Percentiles rank a stretch among this genome's conserved stretches.
Evolutionary conservation across 2,113 vertebrate species (phyloP).

Genomic region (Aldabrachelys gigantea): DNA sequence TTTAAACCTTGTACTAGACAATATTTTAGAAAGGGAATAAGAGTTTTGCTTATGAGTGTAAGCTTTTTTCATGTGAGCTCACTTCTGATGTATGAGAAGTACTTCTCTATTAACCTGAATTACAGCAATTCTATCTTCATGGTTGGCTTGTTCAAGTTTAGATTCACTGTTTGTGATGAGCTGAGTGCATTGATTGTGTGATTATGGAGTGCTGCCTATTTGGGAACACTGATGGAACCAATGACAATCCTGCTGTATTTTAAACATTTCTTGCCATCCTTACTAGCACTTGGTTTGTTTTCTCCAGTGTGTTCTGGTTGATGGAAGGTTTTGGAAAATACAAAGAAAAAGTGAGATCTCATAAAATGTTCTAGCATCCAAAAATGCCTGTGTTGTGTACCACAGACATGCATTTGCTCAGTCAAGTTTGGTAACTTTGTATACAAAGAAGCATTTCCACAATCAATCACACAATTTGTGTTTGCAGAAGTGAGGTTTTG

Average conservation of each 20-base stretch:
- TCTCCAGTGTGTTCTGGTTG: neutral
- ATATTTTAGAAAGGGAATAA: neutral
- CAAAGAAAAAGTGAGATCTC: neutral
- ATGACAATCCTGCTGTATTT: neutral
- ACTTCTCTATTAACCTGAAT: neutral
- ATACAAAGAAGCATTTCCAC: neutral
- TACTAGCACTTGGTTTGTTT: neutral
- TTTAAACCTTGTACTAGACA: neutral
- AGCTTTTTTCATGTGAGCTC: fast-evolving
- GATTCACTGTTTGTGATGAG: neutral
- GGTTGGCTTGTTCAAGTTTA: neutral
- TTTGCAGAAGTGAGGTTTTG: neutral
- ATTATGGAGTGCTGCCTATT: neutral
- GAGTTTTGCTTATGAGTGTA: neutral
- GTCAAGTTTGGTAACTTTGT: neutral
- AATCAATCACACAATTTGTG: neutral
- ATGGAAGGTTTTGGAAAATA: neutral
- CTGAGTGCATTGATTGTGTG: neutral
- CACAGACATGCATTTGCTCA: neutral
- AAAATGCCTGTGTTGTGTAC: neutral
- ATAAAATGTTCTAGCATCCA: neutral
- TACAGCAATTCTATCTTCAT: neutral
- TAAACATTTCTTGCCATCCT: neutral
- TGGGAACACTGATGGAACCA: neutral
- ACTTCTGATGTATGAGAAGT: neutral